Evolutionary conservation across 2,797 vertebrate genomes (phyloP), one percentile per base, ranked within the genome.

Genomic region (Euthynnus affinis): DNA sequence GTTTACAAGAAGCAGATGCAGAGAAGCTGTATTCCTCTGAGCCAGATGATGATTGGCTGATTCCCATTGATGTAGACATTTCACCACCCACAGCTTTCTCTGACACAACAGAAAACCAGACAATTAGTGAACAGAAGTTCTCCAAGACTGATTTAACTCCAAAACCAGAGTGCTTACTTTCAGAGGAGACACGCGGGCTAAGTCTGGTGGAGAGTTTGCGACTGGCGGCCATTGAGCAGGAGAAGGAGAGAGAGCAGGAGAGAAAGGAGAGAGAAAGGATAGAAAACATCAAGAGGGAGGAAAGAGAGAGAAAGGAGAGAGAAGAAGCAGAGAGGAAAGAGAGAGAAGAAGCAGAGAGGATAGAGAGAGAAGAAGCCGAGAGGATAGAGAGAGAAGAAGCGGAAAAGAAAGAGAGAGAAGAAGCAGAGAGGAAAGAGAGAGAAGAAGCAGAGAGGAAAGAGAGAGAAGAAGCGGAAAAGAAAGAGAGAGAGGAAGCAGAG

Each of bases 181-280:
- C 40, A 25, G 9, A 46, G 1, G 60, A 57, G 32, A 69, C 32
- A 42, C 46, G 7, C 0, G 81, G 44, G 6, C 60, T 90, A 0
- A 85, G 88, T 78, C 71, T 93, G 56, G 93, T 93, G 55, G 92
- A 79, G 18, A 85, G 89, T 74, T 86, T 94, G 74, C 79, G 92
- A 71, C 87, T 77, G 6, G 92, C 92, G 3, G 93, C 94, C 6
- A 80, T 60, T 18, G 92, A 96, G 37, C 83, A 83, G 29, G 87
- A 91, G 78, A 87, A 37, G n/a, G 83, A 84, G 52, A 80, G 72
- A 29, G 82, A 87, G 68, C 9, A 17, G 48, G 71, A 76, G 46
- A 79, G 27, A 23, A 59, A 3, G n/a, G 80, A 80, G 65, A 65
- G 14, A 32, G 73, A 81, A 17, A 78, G n/a, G 53, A 37, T 32